Percentiles rank a stretch among this genome's conserved stretches.
Conservation (phyloP, 2,888 invertebrate genomes). For the Halictus ligatus region DNA sequence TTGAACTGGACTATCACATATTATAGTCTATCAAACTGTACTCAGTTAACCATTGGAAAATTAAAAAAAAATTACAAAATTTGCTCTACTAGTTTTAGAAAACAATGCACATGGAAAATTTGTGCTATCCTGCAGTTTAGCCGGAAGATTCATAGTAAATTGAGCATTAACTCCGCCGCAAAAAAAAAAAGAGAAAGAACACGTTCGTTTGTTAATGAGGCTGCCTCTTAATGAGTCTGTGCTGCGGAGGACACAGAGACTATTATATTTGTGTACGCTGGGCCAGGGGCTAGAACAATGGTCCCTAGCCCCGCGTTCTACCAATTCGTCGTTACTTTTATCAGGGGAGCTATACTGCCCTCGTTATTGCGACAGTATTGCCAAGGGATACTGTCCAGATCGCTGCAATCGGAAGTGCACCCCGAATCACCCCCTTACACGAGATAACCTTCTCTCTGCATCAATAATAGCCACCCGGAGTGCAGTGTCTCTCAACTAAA, state of each 20-base stretch:
- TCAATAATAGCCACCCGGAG: slow-evolving; percentile 72
- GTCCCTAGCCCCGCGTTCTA: slow-evolving; percentile 24
- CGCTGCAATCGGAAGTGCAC: slow-evolving; percentile 70
- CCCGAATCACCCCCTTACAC: slow-evolving; percentile 66
- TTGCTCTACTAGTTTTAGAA: too few relatives aligned
- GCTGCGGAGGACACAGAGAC: slow-evolving; percentile 43
- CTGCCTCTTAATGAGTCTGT: slow-evolving; percentile 67
- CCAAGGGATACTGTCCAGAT: slow-evolving; percentile 48
- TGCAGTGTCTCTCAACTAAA: slow-evolving; percentile 73
- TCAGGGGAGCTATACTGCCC: slow-evolving; percentile 57
- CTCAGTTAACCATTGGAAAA: background rate
- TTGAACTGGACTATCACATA: too few relatives aligned
- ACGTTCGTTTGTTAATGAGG: background rate
- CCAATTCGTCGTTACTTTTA: slow-evolving; percentile 66
- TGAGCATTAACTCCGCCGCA: too few relatives aligned
- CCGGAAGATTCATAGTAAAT: background rate
- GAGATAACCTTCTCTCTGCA: slow-evolving; percentile 72
- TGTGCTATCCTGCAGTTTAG: background rate
- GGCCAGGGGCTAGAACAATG: slow-evolving; percentile 42
- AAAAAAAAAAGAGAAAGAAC: background rate
- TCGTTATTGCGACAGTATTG: slow-evolving; percentile 46
- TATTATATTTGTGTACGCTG: slow-evolving; percentile 29
- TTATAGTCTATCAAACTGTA: too few relatives aligned
- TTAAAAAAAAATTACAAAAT: too few relatives aligned
- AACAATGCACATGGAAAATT: too few relatives aligned